These are phyloP conservation scores for Sapajus apella DNA, from an alignment of 2,113 vertebrate genomes.

Conservation along the genomic window DNA sequence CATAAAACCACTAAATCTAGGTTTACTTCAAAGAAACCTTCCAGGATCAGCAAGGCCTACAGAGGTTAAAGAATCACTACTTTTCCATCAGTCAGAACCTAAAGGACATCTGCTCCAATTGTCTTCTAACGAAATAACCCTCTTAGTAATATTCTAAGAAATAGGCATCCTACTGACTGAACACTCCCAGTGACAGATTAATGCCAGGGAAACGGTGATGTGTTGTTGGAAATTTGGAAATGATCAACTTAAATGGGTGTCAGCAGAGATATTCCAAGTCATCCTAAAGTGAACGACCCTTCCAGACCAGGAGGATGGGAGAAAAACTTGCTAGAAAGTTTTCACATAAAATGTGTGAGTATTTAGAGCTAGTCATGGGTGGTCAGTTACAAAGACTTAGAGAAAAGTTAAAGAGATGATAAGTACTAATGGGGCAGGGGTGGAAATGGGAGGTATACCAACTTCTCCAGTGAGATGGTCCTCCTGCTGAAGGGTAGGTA, in stretches of 20 bases:
- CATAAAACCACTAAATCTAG: no score
- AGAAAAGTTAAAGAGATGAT: neutral
- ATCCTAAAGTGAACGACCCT: neutral
- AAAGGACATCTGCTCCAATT: neutral
- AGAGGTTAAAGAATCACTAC: neutral
- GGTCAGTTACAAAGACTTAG: neutral
- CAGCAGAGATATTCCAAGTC: neutral
- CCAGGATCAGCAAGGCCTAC: neutral
- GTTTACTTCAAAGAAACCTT: neutral
- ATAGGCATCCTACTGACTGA: neutral
- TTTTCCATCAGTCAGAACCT: neutral
- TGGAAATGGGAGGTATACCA: neutral
- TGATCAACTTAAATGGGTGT: neutral
- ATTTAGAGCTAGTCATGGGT: neutral
- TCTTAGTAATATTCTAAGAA: neutral
- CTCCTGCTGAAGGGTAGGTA: neutral
- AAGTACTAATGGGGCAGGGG: neutral
- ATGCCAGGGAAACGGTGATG: neutral
- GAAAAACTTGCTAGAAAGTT: neutral
- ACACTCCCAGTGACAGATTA: neutral
- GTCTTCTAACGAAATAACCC: neutral
- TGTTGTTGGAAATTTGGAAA: neutral
- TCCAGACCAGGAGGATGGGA: neutral
- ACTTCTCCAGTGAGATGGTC: neutral
- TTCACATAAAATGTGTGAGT: neutral